phyloP scores from a whole-genome alignment of 1,140 invertebrate genomes.

The Choristoneura fumiferana region DNA sequence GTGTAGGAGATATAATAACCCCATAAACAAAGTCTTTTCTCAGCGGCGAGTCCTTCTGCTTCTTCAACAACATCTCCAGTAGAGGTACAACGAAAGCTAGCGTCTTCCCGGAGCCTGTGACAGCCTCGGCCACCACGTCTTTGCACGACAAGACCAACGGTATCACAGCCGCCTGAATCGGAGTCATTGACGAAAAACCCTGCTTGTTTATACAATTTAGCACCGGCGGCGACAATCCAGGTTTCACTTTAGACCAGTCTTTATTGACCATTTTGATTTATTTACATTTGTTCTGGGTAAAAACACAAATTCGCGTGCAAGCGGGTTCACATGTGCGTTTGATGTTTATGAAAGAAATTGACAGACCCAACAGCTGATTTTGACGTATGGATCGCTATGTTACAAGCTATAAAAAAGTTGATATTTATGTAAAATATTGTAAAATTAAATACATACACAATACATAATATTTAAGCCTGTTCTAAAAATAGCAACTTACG shows the following conservation, averaged over 20 bases:
- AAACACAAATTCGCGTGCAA: not conserved
- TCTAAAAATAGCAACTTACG: no score
- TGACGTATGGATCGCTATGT: not conserved
- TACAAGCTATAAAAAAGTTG: not conserved
- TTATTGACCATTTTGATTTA: constrained; percentile 60
- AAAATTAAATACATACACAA: not conserved
- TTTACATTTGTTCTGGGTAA: not conserved
- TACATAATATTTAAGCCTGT: not conserved
- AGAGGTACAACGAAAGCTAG: constrained; percentile 95
- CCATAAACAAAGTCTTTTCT: constrained; percentile 90
- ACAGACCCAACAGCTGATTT: not conserved
- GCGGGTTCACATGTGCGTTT: constrained; percentile 36
- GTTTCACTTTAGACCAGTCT: constrained; percentile 56
- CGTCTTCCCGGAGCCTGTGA: constrained; percentile 98
- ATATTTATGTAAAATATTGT: not conserved
- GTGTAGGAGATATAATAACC: constrained; percentile 94
- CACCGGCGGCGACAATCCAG: constrained; percentile 49
- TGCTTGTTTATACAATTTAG: constrained; percentile 62
- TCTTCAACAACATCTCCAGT: constrained; percentile 89
- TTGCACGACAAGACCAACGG: constrained; percentile 94
- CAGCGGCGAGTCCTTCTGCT: constrained; percentile 80
- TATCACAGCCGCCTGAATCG: constrained; percentile 90
- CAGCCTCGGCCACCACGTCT: constrained; percentile 97
- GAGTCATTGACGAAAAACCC: constrained; percentile 61
- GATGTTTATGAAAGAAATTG: constrained; percentile 28